Evolutionary conservation across 2,113 vertebrate genomes (phyloP).

Genomic region (Clinocottus analis): DNA sequence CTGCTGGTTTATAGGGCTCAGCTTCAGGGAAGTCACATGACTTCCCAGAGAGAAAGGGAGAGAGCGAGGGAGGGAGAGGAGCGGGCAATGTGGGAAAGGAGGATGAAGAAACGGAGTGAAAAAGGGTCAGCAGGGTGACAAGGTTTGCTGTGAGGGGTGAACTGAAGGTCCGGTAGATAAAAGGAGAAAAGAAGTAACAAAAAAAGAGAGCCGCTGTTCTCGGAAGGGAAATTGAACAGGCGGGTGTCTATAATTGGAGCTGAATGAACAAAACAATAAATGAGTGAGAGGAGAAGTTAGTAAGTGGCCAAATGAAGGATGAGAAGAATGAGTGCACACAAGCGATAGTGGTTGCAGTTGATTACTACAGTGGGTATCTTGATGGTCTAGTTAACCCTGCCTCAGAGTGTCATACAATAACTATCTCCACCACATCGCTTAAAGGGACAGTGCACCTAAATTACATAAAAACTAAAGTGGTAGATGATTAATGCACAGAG

Average conservation of each 20-base stretch:
- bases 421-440: conserved; percentile 12
- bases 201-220: conserved; percentile 27
- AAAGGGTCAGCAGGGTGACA: conserved; percentile 68
- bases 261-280: conserved; percentile 65
- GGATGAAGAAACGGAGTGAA: conserved; percentile 53
- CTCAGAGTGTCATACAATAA: conserved; percentile 32
- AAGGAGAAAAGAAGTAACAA: conserved; percentile 19
- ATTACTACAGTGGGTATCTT: conserved; percentile 41
- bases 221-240: conserved; percentile 40
- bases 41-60: conserved; percentile 78
- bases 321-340: conserved; percentile 53
- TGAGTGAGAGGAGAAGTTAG: conserved; percentile 43
- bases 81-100: conserved; percentile 51
- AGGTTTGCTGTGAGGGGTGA: conserved; percentile 56
- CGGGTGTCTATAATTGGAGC: conserved; percentile 62
- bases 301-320: conserved; percentile 49
- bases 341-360: conserved; percentile 39
- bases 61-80: conserved; percentile 56
- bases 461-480: not conserved
- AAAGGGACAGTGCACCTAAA: conserved; percentile 15
- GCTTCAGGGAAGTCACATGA: conserved; percentile 88
- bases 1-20: conserved; percentile 84
- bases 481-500: not conserved
- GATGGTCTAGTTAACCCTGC: conserved; percentile 56
- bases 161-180: conserved; percentile 62